Base-by-base conservation (phyloP, 2,797 vertebrate species). In the Sebastes oblongus region DNA sequence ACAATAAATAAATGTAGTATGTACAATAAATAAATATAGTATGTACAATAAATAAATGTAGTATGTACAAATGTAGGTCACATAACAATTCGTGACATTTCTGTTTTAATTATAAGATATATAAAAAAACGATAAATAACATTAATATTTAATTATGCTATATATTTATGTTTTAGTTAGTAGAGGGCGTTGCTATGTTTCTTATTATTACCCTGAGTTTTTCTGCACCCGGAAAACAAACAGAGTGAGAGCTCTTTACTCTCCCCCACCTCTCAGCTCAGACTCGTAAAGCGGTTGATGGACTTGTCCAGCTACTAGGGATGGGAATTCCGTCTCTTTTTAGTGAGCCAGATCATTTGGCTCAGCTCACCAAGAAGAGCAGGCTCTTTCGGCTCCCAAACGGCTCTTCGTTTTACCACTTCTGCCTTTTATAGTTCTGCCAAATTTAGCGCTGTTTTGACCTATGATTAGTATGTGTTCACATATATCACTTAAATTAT, bases 201-300 rank as follows among this genome's bases (percentile, higher is more conserved):
- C 13, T 42, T 18, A 4, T 46, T 14, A 50, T 50, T 16, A 50
- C 14, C 16, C 42, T 42, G 39, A 42, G 5, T 24, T 36, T 66
- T 14, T 0, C 4, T 22, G 72, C 32, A 6, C 8, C 6, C 6
- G 46, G 10, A 81, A 83, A 66, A 14, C 29, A 24, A 2, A 2
- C 82, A 60, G 88, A 93, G 92, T 92, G 90, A 84, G 88, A 73
- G 24, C 76, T 92, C 92, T 54, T 0, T 0, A 18, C 2, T 4
- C 14, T 1, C 13, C 3, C 1, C 2, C 65, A 0, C 18, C 61
- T 83, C 78, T 84, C 54, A 5, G 81, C 27, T 82, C 66, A 27
- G 13, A 14, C 77, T 20, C 68, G 39, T 71, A 29, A 54, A 22
- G 62, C 66, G 22, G 82, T 81, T 84, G 89, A 89, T 61, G 42